Conservation (phyloP, 1,140 invertebrate species). For the Aphaenogaster ashmeadi region DNA sequence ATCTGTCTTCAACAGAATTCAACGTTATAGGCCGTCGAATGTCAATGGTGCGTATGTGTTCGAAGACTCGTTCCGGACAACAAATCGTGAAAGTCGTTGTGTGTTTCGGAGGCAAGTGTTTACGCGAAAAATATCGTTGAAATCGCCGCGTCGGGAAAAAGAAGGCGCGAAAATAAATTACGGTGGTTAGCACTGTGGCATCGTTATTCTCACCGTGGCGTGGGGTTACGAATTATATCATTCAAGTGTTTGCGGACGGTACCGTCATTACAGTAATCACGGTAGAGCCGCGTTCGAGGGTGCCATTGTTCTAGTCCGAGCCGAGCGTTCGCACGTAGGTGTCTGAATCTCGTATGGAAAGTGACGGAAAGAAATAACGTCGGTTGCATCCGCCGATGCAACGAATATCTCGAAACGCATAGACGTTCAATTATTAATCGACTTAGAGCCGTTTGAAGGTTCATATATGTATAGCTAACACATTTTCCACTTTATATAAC, state of each 20-base stretch:
- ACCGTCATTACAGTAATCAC: conserved; percentile 74
- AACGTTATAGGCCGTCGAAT: not conserved
- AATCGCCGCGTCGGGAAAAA: conserved; percentile 34
- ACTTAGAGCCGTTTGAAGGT: not conserved
- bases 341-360: conserved; percentile 64
- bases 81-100: conserved; percentile 45
- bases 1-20: not conserved
- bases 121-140: conserved; percentile 56
- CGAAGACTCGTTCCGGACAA: conserved; percentile 44
- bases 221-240: conserved; percentile 64
- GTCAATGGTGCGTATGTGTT: not conserved
- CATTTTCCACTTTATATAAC: not conserved
- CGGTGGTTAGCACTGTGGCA: conserved; percentile 53
- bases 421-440: conserved; percentile 10
- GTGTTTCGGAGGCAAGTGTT: conserved; percentile 20
- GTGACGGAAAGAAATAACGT: not conserved
- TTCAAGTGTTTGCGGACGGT: conserved; percentile 45
- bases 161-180: conserved; percentile 61
- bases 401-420: not conserved
- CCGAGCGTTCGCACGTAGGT: conserved; percentile 57
- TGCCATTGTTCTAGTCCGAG: conserved; percentile 68
- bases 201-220: conserved; percentile 66
- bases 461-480: not conserved
- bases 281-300: conserved; percentile 49
- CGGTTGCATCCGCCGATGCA: not conserved